Percentiles rank a stretch among this genome's conserved stretches.
These are phyloP conservation scores for Tipula lateralis DNA, from an alignment of 2,888 invertebrate species.

Conservation along the genomic window DNA sequence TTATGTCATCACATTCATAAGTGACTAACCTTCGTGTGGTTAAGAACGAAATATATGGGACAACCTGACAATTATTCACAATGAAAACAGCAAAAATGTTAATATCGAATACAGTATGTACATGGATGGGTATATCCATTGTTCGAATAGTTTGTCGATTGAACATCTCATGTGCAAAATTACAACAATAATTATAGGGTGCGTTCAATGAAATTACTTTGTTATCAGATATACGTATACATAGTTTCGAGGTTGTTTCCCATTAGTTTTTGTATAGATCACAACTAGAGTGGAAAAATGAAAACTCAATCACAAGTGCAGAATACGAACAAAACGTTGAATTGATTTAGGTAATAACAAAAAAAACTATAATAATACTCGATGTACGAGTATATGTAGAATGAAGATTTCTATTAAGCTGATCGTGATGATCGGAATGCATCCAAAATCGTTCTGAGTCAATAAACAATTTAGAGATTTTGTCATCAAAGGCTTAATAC, in stretches of 20 bases:
- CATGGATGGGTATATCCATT: neutral
- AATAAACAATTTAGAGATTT: neutral
- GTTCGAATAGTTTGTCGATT: neutral
- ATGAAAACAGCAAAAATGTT: neutral
- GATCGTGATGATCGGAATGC: neutral
- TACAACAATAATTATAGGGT: neutral
- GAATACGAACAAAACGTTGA: neutral
- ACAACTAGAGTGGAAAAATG: slow-evolving; percentile 14
- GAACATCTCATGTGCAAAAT: neutral
- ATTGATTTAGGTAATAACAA: neutral
- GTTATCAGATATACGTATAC: neutral
- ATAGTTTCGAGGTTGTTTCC: neutral
- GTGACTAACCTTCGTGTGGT: too few relatives aligned
- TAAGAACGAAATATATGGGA: too few relatives aligned
- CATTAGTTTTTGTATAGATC: neutral
- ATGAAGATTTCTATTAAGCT: neutral
- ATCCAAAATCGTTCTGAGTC: neutral
- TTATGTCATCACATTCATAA: too few relatives aligned
- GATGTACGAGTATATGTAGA: neutral
- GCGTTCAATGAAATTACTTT: neutral
- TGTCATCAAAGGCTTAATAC: neutral
- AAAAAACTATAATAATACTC: too few relatives aligned
- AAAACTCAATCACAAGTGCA: neutral
- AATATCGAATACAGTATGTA: too few relatives aligned
- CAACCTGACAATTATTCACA: neutral